phyloP scores from a whole-genome alignment of 2,797 vertebrate species.

The Crocidura indochinensis region DNA sequence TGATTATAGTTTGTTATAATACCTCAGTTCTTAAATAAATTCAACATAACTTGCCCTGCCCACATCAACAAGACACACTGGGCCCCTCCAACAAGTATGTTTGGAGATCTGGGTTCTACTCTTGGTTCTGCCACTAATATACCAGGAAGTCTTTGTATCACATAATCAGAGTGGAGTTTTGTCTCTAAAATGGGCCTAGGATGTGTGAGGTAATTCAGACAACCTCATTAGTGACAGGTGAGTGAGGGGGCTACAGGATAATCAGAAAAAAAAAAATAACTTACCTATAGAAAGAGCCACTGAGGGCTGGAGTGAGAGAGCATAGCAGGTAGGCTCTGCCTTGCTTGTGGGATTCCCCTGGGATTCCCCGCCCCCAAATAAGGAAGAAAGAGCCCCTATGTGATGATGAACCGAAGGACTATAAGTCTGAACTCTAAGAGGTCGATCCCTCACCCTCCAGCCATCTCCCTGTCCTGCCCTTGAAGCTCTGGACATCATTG shows the following conservation, averaged over 20 bases:
- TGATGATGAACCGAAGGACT: background rate
- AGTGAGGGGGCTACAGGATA: background rate
- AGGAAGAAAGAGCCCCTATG: too few species aligned
- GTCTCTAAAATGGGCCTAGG: conserved; percentile 5
- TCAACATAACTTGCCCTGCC: background rate
- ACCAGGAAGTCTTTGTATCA: background rate
- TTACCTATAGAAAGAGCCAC: background rate
- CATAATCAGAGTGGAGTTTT: background rate
- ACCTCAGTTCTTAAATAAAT: background rate
- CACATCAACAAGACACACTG: background rate
- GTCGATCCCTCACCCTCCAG: background rate
- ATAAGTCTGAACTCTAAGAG: background rate
- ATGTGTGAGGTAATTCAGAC: background rate
- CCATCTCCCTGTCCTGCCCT: background rate
- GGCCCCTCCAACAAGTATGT: background rate
- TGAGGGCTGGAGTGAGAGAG: too few species aligned
- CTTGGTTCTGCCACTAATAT: background rate
- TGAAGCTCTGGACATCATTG: background rate
- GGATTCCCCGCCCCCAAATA: background rate
- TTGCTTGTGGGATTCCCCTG: too few species aligned
- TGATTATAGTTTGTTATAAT: background rate
- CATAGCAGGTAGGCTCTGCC: too few species aligned
- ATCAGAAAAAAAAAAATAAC: background rate
- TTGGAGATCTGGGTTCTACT: background rate
- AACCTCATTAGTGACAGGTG: background rate